phyloP scores from a whole-genome alignment of 2,113 vertebrate genomes.

The Xyliphius kryptos region DNA sequence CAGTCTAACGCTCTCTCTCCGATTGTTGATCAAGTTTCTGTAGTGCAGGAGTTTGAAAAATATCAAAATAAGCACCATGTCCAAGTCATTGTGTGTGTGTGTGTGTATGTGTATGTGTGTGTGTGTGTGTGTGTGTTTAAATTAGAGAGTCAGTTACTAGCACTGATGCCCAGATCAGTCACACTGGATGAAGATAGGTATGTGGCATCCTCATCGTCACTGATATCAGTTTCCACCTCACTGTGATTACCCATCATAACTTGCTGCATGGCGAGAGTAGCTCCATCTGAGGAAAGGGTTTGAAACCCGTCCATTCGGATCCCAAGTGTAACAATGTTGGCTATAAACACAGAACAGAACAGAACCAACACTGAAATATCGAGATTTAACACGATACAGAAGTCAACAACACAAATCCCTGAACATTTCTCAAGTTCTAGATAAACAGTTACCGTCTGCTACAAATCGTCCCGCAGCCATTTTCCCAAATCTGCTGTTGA shows the following conservation, averaged over 20 bases:
- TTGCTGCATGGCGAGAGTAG: constrained; percentile 89
- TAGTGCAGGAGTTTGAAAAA: no score
- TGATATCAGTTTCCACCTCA: constrained; percentile 88
- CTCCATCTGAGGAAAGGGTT: constrained; percentile 87
- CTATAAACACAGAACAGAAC: constrained; percentile 52
- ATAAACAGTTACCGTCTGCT: no score
- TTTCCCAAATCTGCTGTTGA: no score
- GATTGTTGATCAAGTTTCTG: no score
- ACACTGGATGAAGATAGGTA: constrained; percentile 76
- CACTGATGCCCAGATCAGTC: constrained; percentile 80
- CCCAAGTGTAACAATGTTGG: constrained; percentile 80
- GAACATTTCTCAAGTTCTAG: no score
- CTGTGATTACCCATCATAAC: constrained; percentile 94
- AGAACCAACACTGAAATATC: not conserved
- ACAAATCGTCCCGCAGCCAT: no score
- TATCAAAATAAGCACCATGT: no score
- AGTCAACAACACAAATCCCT: no score
- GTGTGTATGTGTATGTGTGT: not conserved
- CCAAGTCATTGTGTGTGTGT: no score
- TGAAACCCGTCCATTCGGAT: constrained; percentile 91
- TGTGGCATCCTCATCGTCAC: constrained; percentile 72
- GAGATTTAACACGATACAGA: no score
- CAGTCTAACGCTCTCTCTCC: no score
- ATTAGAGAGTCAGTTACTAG: constrained; percentile 83
- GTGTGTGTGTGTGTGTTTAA: no score